These are phyloP conservation scores for Brachymystax lenok DNA, from an alignment of 2,797 vertebrate species.

Conservation along the genomic window DNA sequence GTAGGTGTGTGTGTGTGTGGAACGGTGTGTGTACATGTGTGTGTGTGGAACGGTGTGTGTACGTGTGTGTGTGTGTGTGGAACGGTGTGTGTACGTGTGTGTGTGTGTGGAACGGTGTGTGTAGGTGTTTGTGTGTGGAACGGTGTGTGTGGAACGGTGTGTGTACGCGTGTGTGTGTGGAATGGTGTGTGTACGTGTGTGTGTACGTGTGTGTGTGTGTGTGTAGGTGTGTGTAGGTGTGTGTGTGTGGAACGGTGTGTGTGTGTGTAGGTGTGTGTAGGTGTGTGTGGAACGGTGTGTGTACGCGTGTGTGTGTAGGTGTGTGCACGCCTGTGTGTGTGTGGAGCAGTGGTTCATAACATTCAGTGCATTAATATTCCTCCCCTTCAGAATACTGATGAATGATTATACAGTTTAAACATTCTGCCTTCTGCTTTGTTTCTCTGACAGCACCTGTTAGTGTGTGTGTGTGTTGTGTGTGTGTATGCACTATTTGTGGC, in stretches of 20 bases:
- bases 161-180: background rate
- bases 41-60: no score
- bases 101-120: background rate
- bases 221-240: background rate
- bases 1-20: no score
- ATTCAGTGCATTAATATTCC: background rate
- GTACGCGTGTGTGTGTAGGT: background rate
- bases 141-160: background rate
- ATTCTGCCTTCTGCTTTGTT: background rate
- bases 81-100: background rate
- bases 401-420: background rate
- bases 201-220: background rate
- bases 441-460: background rate
- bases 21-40: no score
- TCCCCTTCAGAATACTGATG: background rate
- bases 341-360: background rate
- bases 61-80: no score
- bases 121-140: background rate
- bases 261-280: background rate
- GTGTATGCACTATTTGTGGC: no score
- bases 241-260: background rate
- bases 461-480: no score
- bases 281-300: background rate
- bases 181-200: no score
- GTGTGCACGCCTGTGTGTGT: no score